These are phyloP conservation scores for Orientallactaga sibirica DNA, from an alignment of 2,797 vertebrate species.

Conservation along the genomic window DNA sequence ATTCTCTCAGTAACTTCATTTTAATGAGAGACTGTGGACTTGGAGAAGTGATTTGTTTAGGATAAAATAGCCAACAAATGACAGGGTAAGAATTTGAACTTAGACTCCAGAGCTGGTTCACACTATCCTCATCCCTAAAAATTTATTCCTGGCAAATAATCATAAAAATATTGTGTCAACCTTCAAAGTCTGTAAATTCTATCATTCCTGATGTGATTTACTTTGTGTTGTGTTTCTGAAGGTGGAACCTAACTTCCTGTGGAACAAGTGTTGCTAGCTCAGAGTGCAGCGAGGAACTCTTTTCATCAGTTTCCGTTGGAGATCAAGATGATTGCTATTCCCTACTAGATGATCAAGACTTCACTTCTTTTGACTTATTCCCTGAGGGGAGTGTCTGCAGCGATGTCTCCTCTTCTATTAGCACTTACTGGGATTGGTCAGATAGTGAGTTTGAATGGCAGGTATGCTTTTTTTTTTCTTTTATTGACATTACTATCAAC, in stretches of 20 bases:
- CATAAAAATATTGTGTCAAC: slow-evolving; percentile 25
- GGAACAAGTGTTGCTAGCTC: slow-evolving; percentile 99
- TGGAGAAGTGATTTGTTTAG: too few relatives aligned
- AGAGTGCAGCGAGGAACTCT: slow-evolving; percentile 98
- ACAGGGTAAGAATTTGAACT: too few relatives aligned
- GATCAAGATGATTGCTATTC: slow-evolving; percentile 99
- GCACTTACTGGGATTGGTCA: slow-evolving; percentile 99
- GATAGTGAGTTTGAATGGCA: slow-evolving; percentile 99
- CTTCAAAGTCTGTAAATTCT: slow-evolving; percentile 24
- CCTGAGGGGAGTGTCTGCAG: slow-evolving; percentile 99
- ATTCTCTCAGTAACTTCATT: too few relatives aligned
- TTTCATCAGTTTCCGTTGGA: slow-evolving; percentile 98
- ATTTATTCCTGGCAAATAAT: slow-evolving; percentile 47
- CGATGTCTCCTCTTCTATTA: slow-evolving; percentile 98
- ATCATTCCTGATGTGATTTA: slow-evolving; percentile 60
- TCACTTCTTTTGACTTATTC: slow-evolving; percentile 97
- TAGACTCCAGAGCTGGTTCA: neutral
- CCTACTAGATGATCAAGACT: slow-evolving; percentile 97
- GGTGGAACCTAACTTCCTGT: slow-evolving; percentile 98
- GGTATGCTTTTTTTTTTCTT: slow-evolving; percentile 87
- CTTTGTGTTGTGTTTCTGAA: slow-evolving; percentile 83
- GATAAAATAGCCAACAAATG: too few relatives aligned
- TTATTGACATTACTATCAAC: slow-evolving; percentile 33
- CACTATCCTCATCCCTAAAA: slow-evolving; percentile 30
- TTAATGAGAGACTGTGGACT: too few relatives aligned